Evolutionary conservation across 1,140 invertebrate species (phyloP), one percentile per base, ranked within the genome.

Genomic region (Musca domestica): DNA sequence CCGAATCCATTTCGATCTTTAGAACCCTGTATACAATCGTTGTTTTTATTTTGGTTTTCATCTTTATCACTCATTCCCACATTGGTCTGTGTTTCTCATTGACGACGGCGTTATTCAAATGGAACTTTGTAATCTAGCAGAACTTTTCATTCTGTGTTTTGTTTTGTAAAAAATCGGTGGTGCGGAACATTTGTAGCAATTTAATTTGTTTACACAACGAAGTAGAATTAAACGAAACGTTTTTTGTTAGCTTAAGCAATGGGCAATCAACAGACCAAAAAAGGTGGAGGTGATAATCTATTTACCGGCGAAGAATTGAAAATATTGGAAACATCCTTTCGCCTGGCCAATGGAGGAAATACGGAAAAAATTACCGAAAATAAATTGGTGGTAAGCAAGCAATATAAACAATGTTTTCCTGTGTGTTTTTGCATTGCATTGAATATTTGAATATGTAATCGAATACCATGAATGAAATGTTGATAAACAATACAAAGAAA

Each of bases 191-290:
- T n/a, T n/a, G n/a, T n/a, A n/a, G n/a, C n/a, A n/a, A n/a, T n/a
- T n/a, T n/a, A n/a, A n/a, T n/a, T n/a, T n/a, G n/a, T n/a, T n/a
- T n/a, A n/a, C n/a, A n/a, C n/a, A n/a, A n/a, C n/a, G n/a, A n/a
- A n/a, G n/a, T n/a, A n/a, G n/a, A n/a, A n/a, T n/a, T n/a, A n/a
- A n/a, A n/a, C n/a, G n/a, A n/a, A n/a, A n/a, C n/a, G n/a, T n/a
- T n/a, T n/a, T n/a, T n/a, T n/a, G n/a, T n/a, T n/a, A n/a, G n/a
- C n/a, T n/a, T n/a, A n/a, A 17, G 34, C 58, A 47, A 69, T 69
- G 68, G 68, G 68, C 9, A 69, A 69, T 66, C 68, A 66, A 58
- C 49, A 69, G 30, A 52, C 63, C 10, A 69, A 69, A 56, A 69
- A 69, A 65, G 64, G 56, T 10, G 64, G 48, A 30, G 10, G 14